Base-by-base conservation (phyloP, 2,797 vertebrate genomes). In the Crocidura indochinensis region DNA sequence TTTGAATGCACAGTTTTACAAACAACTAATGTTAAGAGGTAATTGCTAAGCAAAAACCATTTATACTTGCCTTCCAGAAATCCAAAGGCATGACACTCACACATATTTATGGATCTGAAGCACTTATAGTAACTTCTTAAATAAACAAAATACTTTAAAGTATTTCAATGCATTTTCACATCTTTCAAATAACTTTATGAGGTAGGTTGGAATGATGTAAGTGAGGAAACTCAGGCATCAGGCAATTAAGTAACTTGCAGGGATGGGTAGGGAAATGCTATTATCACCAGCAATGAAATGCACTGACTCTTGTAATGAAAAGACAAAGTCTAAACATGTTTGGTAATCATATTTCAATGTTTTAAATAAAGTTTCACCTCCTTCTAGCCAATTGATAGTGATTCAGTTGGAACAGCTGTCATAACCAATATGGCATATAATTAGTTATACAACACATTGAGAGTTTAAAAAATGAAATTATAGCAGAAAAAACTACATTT, bases 171-270 rank as follows among this genome's bases (percentile, higher is more conserved):
- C 71, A 91, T 77, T 84, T 95, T 88, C 73, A 83, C 27, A 91
- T 83, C 74, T 92, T 94, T 86, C 88, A 14, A 19, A 94, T 24
- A 92, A 88, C 8, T 72, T 73, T 92, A n/a, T 96, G 92, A 96
- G 92, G 92, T 94, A 97, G 89, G 72, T 29, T 53, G 78, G 75
- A 69, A 51, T 31, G 80, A 74, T 82, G 46, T 75, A 47, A 26
- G 60, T 77, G 31, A 86, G 82, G 51, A 93, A 89, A 88, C 60
- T 73, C 88, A 96, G 72, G 72, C 77, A 91, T 71, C 84, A 6
- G 67, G 53, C 20, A 86, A 79, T 60, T 79, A 87, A 88, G 6
- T 65, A 83, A 80, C 31, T 72, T 87, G 20, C 20, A 46, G 51
- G 44, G 56, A 26, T 92, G n/a, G 17, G 71, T 19, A 74, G 19